Evolutionary conservation across 2,888 invertebrate species (phyloP).

Genomic region (Drosophila fulvimacula): DNA sequence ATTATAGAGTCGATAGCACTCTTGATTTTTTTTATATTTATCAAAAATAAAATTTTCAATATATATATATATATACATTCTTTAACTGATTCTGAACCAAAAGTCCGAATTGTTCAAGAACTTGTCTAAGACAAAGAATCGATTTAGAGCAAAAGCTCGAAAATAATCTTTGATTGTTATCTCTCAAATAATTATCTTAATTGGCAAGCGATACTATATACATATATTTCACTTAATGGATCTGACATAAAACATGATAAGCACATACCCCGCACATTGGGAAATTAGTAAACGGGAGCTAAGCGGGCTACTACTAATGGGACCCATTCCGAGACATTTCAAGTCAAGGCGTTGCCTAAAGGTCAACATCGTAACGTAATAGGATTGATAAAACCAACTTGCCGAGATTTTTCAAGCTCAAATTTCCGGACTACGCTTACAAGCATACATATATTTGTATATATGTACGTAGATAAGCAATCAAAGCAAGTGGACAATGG

Average conservation of each 20-base stretch:
- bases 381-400: neutral
- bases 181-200: neutral
- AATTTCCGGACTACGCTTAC: neutral
- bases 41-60: too few relatives aligned
- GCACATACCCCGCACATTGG: neutral
- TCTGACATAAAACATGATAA: neutral
- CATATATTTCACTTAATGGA: neutral
- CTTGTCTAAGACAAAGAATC: too few relatives aligned
- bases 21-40: neutral
- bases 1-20: too few relatives aligned
- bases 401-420: conserved; percentile 3
- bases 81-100: too few relatives aligned
- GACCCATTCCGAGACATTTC: neutral
- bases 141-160: neutral
- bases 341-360: neutral
- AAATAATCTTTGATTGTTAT: conserved; percentile 3
- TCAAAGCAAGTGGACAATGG: neutral
- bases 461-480: conserved; percentile 6
- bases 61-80: neutral
- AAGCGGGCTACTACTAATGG: neutral
- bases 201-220: neutral
- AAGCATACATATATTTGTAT: neutral
- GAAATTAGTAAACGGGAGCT: neutral
- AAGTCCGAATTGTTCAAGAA: neutral
- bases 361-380: conserved; percentile 5